Conservation (phyloP, 2,797 vertebrate species). For the Paramormyrops hopkinsi region DNA sequence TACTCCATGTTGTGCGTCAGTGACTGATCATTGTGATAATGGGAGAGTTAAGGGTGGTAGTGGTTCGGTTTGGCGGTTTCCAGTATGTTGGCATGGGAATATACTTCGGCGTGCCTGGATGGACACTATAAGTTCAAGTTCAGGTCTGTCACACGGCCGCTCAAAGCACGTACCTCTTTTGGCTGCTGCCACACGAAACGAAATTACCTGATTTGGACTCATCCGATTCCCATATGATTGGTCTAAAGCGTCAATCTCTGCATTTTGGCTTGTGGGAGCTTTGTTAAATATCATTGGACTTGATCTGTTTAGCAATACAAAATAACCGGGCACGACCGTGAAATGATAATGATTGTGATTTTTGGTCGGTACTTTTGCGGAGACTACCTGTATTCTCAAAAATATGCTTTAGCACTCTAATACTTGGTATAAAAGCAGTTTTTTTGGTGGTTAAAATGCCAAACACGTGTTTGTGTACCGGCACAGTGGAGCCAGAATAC, state of each 20-base stretch:
- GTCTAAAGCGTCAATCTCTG: neutral
- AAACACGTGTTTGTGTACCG: neutral
- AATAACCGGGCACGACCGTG: neutral
- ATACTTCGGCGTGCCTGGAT: neutral
- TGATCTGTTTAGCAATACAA: neutral
- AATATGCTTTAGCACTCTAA: neutral
- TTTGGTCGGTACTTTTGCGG: neutral
- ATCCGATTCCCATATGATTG: neutral
- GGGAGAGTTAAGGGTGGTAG: neutral
- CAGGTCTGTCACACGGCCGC: neutral
- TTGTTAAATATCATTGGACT: neutral
- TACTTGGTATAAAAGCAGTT: neutral
- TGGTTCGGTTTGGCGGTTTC: neutral
- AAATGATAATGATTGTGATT: neutral
- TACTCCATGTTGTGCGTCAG: neutral
- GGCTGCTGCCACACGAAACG: neutral
- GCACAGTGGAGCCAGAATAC: neutral
- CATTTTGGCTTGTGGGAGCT: neutral
- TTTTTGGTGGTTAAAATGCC: neutral
- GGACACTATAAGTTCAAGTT: neutral
- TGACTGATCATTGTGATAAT: neutral
- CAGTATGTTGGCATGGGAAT: constrained; percentile 14
- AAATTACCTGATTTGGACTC: neutral
- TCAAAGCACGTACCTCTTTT: neutral
- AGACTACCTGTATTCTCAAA: neutral